A percentile compares a stretch with the other conserved stretches of the same genome.
Conservation (phyloP, 2,113 vertebrate genomes). For the Accipiter virgatus region DNA sequence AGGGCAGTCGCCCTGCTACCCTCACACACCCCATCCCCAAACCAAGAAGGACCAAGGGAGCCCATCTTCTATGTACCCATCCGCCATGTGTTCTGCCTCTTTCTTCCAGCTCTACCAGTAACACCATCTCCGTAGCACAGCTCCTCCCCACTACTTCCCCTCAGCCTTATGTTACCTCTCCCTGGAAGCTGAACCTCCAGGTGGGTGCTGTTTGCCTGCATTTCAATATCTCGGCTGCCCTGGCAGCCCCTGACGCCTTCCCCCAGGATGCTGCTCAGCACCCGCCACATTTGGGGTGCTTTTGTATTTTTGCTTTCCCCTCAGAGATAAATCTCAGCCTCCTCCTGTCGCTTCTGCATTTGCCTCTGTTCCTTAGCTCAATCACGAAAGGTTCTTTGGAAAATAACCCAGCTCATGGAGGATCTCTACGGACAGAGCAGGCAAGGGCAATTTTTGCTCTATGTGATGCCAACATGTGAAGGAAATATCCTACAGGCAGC, state of each 20-base stretch:
- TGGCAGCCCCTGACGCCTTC: accelerated
- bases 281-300: accelerated
- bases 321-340: background rate
- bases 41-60: background rate
- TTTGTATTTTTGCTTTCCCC: background rate
- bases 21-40: background rate
- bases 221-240: background rate
- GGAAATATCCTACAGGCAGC: background rate
- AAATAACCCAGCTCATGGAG: background rate
- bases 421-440: background rate
- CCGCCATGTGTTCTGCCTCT: accelerated
- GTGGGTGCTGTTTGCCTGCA: background rate
- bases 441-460: background rate
- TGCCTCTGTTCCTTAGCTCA: background rate
- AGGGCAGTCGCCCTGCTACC: background rate
- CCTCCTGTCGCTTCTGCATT: background rate
- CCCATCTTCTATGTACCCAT: background rate
- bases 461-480: background rate
- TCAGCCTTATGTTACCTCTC: background rate
- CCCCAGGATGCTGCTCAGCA: background rate
- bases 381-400: background rate
- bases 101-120: background rate
- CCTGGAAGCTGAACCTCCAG: background rate
- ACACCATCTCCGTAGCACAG: background rate
- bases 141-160: background rate